Evolutionary conservation across 2,888 invertebrate genomes (phyloP), one percentile per base, ranked within the genome.

Genomic region (Conistra vaccinii): DNA sequence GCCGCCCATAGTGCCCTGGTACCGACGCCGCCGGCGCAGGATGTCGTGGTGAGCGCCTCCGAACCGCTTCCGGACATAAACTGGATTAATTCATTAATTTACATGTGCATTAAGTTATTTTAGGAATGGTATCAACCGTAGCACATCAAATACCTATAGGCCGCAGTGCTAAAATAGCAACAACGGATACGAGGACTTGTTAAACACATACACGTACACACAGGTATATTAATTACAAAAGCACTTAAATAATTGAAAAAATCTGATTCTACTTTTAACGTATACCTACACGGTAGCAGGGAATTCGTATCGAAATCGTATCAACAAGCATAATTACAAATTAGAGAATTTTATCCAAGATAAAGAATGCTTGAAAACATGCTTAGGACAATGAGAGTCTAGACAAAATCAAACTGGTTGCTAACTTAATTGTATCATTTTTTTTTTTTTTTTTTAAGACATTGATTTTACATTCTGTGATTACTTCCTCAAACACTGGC

Each of bases 31-130:
- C 23, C 53, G 32, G 55, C 32, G 60, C 85, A 86, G 86, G 84
- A 80, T 69, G 35, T 60, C 61, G 86, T 48, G 84, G 81, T 69
- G 51, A 26, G 14, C 32, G 32, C 57, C 23, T 51, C 26, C 57
- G 42, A 68, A 73, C 73, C 51, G 57, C 73, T 78, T 85, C 85
- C 85, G 73, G 61, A 60, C 20, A 10, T 83, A 58, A 72, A 83
- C 63, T 48, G 32, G 32, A 78, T 81, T 78, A 66, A 73, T 66
- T 58, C 3, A 62, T 58, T 66, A 66, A 51, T 51, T 60, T 48
- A 55, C 62, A 61, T 66, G 68, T 63, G 53, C 66, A 68, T 69
- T 58, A 55, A 69, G 3, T 73, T 78, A 69, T 73, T 73, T 69
- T 73, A n/a, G 20, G 17, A 23, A 29, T 63, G 23, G 29, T 26